Evolutionary conservation across 2,888 invertebrate genomes (phyloP).

Genomic region (Eilema caniola): DNA sequence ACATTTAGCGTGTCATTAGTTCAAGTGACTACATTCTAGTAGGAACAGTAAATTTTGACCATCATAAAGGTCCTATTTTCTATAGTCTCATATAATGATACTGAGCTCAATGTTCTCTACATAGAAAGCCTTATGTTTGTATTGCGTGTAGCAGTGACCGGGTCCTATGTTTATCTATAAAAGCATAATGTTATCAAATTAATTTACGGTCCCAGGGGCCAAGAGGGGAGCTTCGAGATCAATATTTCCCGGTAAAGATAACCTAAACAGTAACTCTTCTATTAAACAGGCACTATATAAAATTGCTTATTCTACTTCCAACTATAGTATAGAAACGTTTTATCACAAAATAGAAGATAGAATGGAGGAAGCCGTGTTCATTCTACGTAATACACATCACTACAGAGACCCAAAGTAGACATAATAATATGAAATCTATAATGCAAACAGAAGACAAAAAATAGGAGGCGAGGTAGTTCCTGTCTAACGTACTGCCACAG

Average conservation of each 20-base stretch:
- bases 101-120: neutral
- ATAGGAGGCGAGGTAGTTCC: too few relatives aligned
- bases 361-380: too few relatives aligned
- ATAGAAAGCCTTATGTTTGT: neutral
- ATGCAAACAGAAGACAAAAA: too few relatives aligned
- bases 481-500: too few relatives aligned
- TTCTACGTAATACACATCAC: too few relatives aligned
- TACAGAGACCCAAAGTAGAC: too few relatives aligned
- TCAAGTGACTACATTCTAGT: neutral
- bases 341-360: too few relatives aligned
- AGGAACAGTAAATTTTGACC: neutral
- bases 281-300: neutral
- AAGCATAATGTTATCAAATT: conserved; percentile 31
- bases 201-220: conserved; percentile 26
- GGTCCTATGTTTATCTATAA: conserved; percentile 25
- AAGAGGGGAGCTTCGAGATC: conserved; percentile 26
- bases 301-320: neutral
- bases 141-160: conserved; percentile 7
- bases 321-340: neutral
- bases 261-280: conserved; percentile 15
- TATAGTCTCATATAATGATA: neutral
- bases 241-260: conserved; percentile 19
- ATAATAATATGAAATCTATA: too few relatives aligned
- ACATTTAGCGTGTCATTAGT: too few relatives aligned
- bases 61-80: neutral